A percentile compares a stretch with the other conserved stretches of the same genome.
phyloP scores from a whole-genome alignment of 2,113 vertebrate species.

The Microtus ochrogaster region DNA sequence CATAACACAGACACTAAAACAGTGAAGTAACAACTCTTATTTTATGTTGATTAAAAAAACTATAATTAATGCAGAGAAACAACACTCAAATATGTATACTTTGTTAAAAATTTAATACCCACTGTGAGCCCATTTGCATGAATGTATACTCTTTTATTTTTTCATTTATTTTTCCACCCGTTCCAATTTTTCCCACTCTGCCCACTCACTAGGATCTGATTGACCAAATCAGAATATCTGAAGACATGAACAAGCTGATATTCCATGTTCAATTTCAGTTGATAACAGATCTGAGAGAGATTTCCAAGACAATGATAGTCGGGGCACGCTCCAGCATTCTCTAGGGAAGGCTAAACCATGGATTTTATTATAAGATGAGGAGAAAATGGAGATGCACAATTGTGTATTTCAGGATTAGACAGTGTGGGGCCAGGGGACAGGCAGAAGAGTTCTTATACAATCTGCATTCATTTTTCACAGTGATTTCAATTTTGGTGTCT shows the following conservation, averaged over 20 bases:
- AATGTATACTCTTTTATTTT: background rate
- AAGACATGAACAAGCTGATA: background rate
- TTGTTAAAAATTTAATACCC: background rate
- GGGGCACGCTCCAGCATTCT: background rate
- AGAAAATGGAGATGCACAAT: background rate
- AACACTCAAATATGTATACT: background rate
- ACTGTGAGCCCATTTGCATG: background rate
- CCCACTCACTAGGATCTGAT: background rate
- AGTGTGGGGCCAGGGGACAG: background rate
- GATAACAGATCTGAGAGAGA: background rate
- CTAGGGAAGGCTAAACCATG: background rate
- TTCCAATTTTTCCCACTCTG: background rate
- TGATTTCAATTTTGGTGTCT: background rate
- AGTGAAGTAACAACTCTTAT: background rate
- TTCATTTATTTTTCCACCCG: background rate
- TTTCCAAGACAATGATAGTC: slow-evolving; percentile 5
- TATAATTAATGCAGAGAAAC: background rate
- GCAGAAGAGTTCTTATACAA: background rate
- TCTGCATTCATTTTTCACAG: background rate
- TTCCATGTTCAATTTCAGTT: slow-evolving; percentile 24
- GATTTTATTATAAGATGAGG: background rate
- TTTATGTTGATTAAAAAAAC: background rate
- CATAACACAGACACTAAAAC: background rate
- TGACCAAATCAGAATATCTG: background rate
- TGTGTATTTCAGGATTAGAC: background rate